Conservation (phyloP, 2,113 vertebrate genomes). For the Neomonachus schauinslandi region DNA sequence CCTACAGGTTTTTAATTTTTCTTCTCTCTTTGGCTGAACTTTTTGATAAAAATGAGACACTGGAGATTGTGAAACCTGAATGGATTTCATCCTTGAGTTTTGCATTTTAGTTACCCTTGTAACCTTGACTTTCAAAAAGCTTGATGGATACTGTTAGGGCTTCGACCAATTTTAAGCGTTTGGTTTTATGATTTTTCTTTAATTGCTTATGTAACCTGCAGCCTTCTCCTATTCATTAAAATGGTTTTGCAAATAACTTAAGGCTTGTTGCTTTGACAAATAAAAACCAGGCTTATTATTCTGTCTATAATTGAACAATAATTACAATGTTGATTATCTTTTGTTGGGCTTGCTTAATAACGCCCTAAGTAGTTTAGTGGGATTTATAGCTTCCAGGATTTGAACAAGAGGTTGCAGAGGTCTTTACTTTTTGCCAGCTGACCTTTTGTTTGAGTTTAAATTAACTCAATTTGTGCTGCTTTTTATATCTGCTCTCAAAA, state of each 20-base stretch:
- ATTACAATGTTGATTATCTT: slow-evolving; percentile 75
- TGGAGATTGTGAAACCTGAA: slow-evolving; percentile 73
- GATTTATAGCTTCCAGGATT: slow-evolving; percentile 78
- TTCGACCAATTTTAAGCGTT: slow-evolving; percentile 49
- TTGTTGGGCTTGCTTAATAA: slow-evolving; percentile 74
- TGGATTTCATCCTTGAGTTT: slow-evolving; percentile 46
- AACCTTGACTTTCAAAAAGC: slow-evolving; percentile 40
- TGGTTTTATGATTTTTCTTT: slow-evolving; percentile 71
- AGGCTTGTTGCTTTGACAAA: slow-evolving; percentile 70
- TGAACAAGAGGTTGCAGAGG: slow-evolving; percentile 70
- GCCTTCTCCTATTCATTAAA: slow-evolving; percentile 64
- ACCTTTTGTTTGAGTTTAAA: slow-evolving; percentile 77
- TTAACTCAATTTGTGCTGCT: slow-evolving; percentile 63
- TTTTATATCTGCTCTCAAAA: slow-evolving; percentile 55
- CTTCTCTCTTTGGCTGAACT: slow-evolving; percentile 72
- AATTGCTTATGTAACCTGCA: slow-evolving; percentile 68
- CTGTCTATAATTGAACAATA: slow-evolving; percentile 68
- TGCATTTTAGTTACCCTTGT: slow-evolving; percentile 31
- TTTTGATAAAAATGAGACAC: slow-evolving; percentile 67
- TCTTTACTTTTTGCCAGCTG: slow-evolving; percentile 67
- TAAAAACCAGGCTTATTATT: slow-evolving; percentile 75
- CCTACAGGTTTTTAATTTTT: slow-evolving; percentile 62
- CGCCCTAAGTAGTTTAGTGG: slow-evolving; percentile 60
- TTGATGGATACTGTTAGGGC: neutral
- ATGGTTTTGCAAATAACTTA: slow-evolving; percentile 63